Evolutionary conservation across 2,888 invertebrate genomes (phyloP).

Genomic region (Diarsia brunnea): DNA sequence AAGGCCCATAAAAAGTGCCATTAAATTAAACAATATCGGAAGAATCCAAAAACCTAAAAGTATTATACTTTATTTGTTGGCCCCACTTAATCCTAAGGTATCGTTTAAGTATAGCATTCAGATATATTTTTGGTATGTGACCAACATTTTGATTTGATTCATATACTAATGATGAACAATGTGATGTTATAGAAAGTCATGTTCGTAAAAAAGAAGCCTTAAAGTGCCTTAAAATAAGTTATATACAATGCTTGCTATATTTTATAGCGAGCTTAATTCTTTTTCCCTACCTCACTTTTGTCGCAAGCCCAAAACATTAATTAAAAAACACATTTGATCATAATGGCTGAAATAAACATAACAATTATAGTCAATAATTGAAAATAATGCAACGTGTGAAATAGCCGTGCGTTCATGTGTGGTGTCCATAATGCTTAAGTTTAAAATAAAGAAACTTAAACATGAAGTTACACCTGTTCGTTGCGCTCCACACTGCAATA

Average conservation of each 20-base stretch:
- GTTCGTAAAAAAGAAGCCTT: not conserved
- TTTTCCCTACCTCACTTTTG: not conserved
- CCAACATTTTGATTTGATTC: not conserved
- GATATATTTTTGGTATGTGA: not conserved
- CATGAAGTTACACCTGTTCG: conserved; percentile 43
- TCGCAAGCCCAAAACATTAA: not conserved
- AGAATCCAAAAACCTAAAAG: not conserved
- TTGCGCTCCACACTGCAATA: conserved; percentile 33
- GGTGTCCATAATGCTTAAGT: conserved; percentile 14
- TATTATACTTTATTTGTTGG: not conserved
- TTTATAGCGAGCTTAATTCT: not conserved
- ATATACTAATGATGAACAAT: not conserved
- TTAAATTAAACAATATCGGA: conserved; percentile 10
- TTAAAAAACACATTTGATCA: not conserved
- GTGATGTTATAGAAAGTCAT: not conserved
- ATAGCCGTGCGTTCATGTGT: conserved; percentile 13
- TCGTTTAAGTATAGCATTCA: not conserved
- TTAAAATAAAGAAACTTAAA: conserved; percentile 41
- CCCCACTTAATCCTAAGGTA: not conserved
- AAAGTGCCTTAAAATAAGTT: not conserved
- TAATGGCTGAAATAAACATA: conserved; percentile 21
- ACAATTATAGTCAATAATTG: conserved; percentile 33
- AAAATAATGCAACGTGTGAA: conserved; percentile 40
- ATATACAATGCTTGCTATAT: not conserved
- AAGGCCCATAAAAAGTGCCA: not conserved